Evolutionary conservation across 2,113 vertebrate genomes (phyloP), one percentile per base, ranked within the genome.

Genomic region (Antechinus flavipes): DNA sequence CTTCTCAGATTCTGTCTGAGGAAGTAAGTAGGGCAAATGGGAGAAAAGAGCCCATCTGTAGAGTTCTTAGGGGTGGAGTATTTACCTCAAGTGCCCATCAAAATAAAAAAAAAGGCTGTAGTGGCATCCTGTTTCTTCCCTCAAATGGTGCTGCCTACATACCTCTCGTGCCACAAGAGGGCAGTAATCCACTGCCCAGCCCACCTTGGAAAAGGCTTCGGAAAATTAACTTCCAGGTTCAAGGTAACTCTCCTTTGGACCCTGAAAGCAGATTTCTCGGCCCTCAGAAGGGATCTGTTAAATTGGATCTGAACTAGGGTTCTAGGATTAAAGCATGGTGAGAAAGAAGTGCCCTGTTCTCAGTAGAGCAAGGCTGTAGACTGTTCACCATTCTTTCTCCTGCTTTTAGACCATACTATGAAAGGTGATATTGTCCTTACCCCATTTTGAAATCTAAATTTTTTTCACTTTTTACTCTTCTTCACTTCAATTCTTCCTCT

Each of bases 211-310:
- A n/a, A 68, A 68, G 16, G 12, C 61, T n/a, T 14, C 35, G 91
- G 84, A 91, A 98, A 94, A 54, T 76, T 42, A 54, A 93, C 16
- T 91, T 53, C 93, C 90, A 93, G 0, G 50, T 49, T 93, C 90
- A 95, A 96, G 47, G 54, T 76, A 50, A 54, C 46, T 92, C 56
- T 16, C 14, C 61, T 46, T 3, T 84, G 89, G 46, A n/a, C 90
- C 58, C 55, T 47, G 9, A 93, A 35, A 89, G 52, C 55, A 96
- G 49, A 56, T 90, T 58, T 58, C 54, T 6, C 23, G 93, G 11
- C 25, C 68, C 46, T 95, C 26, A 89, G 53, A 56, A 96, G 95
- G 55, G 91, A 11, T 24, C 26, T 24, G 12, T 89, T 35, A 68
- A 16, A n/a, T 47, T 93, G 26, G n/a, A 58, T 58, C 47, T 93